These are phyloP conservation scores for Nyctereutes procyonoides DNA, from an alignment of 2,113 vertebrate species.

Conservation along the genomic window DNA sequence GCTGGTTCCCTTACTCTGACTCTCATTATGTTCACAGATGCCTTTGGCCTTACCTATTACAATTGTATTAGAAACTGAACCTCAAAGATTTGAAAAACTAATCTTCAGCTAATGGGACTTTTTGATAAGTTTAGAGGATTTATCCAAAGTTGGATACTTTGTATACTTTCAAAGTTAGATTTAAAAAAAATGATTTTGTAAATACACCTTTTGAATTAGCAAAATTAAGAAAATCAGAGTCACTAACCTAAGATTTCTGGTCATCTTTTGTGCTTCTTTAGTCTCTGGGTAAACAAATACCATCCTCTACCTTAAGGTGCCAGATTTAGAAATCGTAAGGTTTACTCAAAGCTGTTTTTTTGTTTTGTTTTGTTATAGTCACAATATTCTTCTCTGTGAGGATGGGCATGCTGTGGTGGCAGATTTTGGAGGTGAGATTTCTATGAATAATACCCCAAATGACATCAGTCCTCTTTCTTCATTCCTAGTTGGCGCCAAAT, in stretches of 20 bases:
- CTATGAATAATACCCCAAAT: neutral
- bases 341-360: neutral
- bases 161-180: neutral
- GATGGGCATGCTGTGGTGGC: conserved; percentile 97
- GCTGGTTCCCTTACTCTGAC: neutral
- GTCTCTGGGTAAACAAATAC: neutral
- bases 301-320: neutral
- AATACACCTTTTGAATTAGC: conserved; percentile 9
- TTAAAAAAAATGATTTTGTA: neutral
- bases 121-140: neutral
- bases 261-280: neutral
- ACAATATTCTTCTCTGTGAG: conserved; percentile 97
- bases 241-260: neutral
- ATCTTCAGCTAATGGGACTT: neutral
- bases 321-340: neutral
- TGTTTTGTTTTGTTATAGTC: conserved; percentile 84
- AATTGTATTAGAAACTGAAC: neutral
- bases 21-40: neutral
- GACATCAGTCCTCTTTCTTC: neutral
- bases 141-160: neutral
- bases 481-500: neutral
- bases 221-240: neutral
- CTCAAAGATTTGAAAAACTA: neutral
- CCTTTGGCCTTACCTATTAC: neutral
- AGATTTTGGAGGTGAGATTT: conserved; percentile 94